These are phyloP conservation scores for Tokudaia tokunoshimensis DNA, from an alignment of 2,797 vertebrate genomes.

Conservation along the genomic window DNA sequence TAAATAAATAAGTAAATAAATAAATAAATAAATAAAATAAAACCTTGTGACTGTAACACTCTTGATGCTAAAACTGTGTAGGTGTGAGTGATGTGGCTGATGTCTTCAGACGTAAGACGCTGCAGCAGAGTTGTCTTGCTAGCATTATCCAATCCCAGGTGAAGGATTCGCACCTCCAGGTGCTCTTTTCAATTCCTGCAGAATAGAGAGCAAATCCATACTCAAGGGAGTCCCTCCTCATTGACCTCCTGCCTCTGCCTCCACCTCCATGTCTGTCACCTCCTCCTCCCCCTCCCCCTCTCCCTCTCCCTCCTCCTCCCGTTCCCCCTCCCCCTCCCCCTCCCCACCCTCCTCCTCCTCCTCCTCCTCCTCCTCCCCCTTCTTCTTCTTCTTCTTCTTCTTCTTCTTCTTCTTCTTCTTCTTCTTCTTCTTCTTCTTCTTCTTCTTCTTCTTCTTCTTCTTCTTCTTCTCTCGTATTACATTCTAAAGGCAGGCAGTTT, in stretches of 20 bases:
- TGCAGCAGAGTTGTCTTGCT: conserved; percentile 90
- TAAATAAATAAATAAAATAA: no score
- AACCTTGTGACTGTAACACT: conserved; percentile 95
- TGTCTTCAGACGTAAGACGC: conserved; percentile 97
- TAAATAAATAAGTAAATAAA: no score
- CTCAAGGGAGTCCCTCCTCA: background rate
- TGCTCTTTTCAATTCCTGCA: conserved; percentile 97
- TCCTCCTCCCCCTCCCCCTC: background rate
- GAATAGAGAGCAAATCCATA: conserved; percentile 97
- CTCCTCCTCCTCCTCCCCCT: background rate
- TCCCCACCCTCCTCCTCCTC: background rate
- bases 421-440: no score
- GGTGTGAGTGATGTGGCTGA: conserved; percentile 98
- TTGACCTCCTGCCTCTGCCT: background rate
- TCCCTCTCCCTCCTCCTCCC: no score
- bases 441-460: no score
- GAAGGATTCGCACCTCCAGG: conserved; percentile 98
- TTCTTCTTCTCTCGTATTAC: background rate
- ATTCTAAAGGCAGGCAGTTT: background rate
- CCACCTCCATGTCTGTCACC: background rate
- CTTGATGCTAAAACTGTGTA: conserved; percentile 99
- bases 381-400: no score
- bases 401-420: no score
- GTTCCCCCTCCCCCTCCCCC: no score
- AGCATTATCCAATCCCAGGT: conserved; percentile 91